A percentile compares a stretch with the other conserved stretches of the same genome.
phyloP scores from a whole-genome alignment of 2,797 vertebrate genomes.

The Garrulus glandarius region DNA sequence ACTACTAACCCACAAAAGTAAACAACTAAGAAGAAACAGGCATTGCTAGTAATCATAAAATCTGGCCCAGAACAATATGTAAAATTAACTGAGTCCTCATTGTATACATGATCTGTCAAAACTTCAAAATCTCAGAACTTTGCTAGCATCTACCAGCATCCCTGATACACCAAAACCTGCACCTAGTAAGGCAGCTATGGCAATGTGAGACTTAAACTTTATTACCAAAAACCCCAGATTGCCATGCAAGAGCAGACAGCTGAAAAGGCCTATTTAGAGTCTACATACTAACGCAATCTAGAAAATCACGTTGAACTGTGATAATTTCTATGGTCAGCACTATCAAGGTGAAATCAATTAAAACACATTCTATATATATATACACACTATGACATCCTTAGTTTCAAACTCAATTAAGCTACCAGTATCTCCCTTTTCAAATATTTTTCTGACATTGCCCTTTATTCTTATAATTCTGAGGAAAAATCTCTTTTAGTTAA shows the following conservation, averaged over 20 bases:
- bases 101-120: neutral
- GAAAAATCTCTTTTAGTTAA: conserved; percentile 14
- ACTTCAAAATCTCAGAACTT: neutral
- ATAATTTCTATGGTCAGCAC: neutral
- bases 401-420: neutral
- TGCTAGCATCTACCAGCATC: neutral
- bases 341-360: neutral
- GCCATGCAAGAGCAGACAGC: neutral
- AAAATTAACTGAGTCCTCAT: neutral
- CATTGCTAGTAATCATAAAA: neutral
- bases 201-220: neutral
- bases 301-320: neutral
- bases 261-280: neutral
- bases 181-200: neutral
- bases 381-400: neutral
- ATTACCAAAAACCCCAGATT: neutral
- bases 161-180: neutral
- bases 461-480: neutral
- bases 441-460: conserved; percentile 13
- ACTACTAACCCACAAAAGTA: neutral
- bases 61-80: neutral
- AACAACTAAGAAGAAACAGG: neutral
- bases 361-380: neutral
- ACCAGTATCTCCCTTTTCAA: neutral
- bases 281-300: neutral